Percentiles rank a stretch among this genome's conserved stretches.
Conservation (phyloP, 2,113 vertebrate genomes). For the Chaetorhynchus papuensis region DNA sequence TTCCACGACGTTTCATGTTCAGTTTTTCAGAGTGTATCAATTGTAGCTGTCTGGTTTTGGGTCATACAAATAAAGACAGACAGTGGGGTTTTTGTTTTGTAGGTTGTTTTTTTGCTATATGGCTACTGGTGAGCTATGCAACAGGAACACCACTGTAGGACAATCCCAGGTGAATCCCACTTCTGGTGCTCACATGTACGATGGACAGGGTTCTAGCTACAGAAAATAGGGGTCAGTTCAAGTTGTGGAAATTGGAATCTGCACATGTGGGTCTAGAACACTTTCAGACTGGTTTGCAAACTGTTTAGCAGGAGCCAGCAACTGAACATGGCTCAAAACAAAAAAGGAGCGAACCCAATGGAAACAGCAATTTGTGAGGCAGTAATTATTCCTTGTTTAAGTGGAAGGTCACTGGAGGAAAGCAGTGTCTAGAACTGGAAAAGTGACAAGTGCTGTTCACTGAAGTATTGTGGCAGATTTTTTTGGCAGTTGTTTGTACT, state of each 20-base stretch:
- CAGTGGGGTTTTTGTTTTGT: background rate
- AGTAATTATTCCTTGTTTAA: background rate
- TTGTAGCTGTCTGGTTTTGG: background rate
- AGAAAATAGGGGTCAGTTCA: background rate
- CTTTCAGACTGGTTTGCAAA: background rate
- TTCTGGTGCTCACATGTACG: background rate
- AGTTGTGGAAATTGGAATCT: background rate
- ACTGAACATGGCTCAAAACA: background rate
- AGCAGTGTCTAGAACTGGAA: background rate
- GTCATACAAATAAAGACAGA: background rate
- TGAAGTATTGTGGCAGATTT: background rate
- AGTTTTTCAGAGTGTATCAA: background rate
- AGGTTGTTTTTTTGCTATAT: background rate
- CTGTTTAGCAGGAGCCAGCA: background rate
- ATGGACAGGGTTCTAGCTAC: background rate
- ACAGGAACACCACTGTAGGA: background rate
- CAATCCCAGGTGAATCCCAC: background rate
- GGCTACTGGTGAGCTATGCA: background rate
- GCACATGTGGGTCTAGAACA: background rate
- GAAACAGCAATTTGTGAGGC: background rate
- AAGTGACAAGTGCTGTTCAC: background rate
- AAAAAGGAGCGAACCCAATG: background rate
- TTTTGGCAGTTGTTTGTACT: background rate
- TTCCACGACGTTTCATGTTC: background rate
- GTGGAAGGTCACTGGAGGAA: background rate